Evolutionary conservation across 35 echinoderm and acorn worm species (phyloP).

Genomic region (Anneissia japonica): DNA sequence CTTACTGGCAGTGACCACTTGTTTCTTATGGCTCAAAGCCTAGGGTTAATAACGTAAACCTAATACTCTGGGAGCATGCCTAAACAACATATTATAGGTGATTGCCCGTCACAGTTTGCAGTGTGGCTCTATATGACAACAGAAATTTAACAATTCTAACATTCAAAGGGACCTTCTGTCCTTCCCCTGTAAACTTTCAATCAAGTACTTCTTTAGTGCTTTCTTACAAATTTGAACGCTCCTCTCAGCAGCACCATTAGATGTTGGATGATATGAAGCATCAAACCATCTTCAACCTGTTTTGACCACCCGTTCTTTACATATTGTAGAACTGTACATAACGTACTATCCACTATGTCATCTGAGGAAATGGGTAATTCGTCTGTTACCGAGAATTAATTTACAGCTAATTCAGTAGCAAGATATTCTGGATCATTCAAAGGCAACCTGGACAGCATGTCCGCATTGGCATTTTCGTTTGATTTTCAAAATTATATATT

Average conservation of each 20-base stretch:
- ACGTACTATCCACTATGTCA: no score
- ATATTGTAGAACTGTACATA: no score
- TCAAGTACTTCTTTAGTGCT: constrained; percentile 33
- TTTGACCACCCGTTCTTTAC: no score
- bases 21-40: no score
- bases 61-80: no score
- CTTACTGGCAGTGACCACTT: no score
- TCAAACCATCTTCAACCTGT: neutral
- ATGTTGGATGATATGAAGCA: constrained; percentile 46
- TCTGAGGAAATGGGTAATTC: neutral
- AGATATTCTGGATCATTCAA: constrained; percentile 1
- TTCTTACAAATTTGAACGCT: constrained; percentile 47
- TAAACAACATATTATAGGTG: neutral
- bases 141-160: constrained; percentile 24
- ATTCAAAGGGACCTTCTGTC: constrained; percentile 14
- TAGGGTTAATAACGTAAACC: no score
- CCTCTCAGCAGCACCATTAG: constrained; percentile 43
- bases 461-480: constrained; percentile 56
- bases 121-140: constrained; percentile 35
- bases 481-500: constrained; percentile 59
- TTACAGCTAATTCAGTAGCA: constrained; percentile 56
- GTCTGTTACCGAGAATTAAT: constrained; percentile 57
- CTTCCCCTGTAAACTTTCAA: constrained; percentile 15
- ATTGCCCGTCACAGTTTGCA: constrained; percentile 11
- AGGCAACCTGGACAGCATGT: constrained; percentile 59